Conservation (phyloP, 2,888 invertebrate genomes). For the Apotomis capreana region DNA sequence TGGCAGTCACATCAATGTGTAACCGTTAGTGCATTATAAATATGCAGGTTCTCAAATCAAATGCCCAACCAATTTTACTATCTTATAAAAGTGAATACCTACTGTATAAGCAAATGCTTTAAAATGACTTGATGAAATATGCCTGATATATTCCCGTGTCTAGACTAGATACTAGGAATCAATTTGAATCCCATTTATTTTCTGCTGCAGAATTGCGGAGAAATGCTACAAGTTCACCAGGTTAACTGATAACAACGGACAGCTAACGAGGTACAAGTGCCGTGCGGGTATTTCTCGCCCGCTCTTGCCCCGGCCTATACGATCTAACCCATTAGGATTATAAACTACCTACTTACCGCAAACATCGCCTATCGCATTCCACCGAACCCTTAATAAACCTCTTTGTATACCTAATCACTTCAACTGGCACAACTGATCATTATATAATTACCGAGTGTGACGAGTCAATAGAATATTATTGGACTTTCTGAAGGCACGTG, state of each 20-base stretch:
- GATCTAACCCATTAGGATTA: slow-evolving; percentile 30
- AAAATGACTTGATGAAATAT: too few species aligned
- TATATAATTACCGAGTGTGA: slow-evolving; percentile 5
- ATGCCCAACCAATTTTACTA: too few species aligned
- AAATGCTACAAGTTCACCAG: slow-evolving; percentile 54
- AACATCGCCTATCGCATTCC: slow-evolving; percentile 24
- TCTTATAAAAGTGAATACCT: too few species aligned
- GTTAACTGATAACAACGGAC: slow-evolving; percentile 58
- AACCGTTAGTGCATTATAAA: too few species aligned
- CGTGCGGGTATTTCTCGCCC: background rate
- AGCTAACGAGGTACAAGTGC: slow-evolving; percentile 58
- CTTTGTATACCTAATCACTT: background rate
- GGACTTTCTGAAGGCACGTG: slow-evolving; percentile 8
- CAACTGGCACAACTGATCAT: background rate
- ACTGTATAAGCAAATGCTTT: too few species aligned
- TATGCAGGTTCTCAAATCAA: too few species aligned
- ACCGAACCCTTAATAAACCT: slow-evolving; percentile 5
- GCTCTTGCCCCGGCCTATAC: slow-evolving; percentile 12
- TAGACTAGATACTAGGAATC: background rate
- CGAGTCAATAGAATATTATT: slow-evolving; percentile 3
- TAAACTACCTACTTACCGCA: slow-evolving; percentile 31
- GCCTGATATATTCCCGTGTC: too few species aligned
- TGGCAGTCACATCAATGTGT: too few species aligned
- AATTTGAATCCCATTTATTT: slow-evolving; percentile 8
- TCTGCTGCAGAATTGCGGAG: slow-evolving; percentile 4